Evolutionary conservation across 2,113 vertebrate genomes (phyloP).

Genomic region (Leptodactylus fuscus): DNA sequence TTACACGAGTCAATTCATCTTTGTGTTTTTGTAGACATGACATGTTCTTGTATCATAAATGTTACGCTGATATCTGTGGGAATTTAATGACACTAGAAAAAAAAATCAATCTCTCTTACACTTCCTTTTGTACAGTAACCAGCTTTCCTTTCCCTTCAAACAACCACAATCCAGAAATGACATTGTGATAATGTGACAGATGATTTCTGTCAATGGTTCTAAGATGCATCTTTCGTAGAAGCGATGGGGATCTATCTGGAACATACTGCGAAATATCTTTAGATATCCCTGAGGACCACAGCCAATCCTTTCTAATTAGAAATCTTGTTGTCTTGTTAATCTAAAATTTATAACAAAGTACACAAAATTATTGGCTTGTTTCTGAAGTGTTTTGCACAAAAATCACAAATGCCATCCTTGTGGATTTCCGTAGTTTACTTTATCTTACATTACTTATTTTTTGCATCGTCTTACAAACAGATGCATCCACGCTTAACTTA

Average conservation of each 20-base stretch:
- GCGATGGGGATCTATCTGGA: background rate
- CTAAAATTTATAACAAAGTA: conserved; percentile 23
- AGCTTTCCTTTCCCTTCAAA: conserved; percentile 51
- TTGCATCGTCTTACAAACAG: no score
- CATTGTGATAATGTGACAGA: conserved; percentile 51
- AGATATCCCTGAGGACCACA: background rate
- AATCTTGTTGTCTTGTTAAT: background rate
- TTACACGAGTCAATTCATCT: conserved; percentile 39
- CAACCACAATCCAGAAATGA: conserved; percentile 46
- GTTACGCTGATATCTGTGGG: conserved; percentile 45
- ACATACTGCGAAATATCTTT: conserved; percentile 5
- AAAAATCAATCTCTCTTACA: conserved; percentile 47
- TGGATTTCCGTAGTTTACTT: conserved; percentile 11
- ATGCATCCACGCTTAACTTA: no score
- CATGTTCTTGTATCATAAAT: conserved; percentile 35
- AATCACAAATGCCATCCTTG: background rate
- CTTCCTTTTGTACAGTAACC: background rate
- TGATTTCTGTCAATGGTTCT: conserved; percentile 17
- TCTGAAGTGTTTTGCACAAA: background rate
- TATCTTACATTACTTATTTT: background rate
- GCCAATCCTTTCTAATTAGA: conserved; percentile 50
- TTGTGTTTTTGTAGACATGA: conserved; percentile 44
- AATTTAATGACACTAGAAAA: conserved; percentile 53
- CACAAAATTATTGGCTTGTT: conserved; percentile 38
- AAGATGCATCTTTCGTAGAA: background rate